Percentiles rank a stretch among this genome's conserved stretches.
Conservation (phyloP, 1,140 invertebrate species). For the Homarus americanus region DNA sequence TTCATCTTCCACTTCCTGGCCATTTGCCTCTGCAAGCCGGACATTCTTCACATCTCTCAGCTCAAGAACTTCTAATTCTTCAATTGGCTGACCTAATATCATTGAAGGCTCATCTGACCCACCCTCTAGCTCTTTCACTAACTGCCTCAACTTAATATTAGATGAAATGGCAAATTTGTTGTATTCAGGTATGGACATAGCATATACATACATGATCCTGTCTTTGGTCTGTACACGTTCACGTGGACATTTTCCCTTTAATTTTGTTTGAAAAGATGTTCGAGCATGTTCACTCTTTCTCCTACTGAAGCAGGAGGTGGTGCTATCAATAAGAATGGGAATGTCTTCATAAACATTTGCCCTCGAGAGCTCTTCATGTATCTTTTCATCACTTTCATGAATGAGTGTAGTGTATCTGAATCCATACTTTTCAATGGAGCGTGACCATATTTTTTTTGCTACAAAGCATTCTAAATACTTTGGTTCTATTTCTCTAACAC, state of each 20-base stretch:
- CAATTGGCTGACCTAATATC: slow-evolving; percentile 21
- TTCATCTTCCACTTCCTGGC: slow-evolving; percentile 37
- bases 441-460: slow-evolving; percentile 74
- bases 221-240: slow-evolving; percentile 75
- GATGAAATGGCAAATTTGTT: slow-evolving; percentile 74
- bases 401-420: slow-evolving; percentile 74
- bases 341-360: slow-evolving; percentile 68
- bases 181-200: slow-evolving; percentile 75
- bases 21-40: slow-evolving; percentile 18
- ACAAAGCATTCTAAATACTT: slow-evolving; percentile 74
- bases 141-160: slow-evolving; percentile 72
- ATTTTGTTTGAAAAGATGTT: slow-evolving; percentile 73
- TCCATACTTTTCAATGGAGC: slow-evolving; percentile 73
- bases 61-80: slow-evolving; percentile 45
- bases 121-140: slow-evolving; percentile 71
- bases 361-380: slow-evolving; percentile 70
- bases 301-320: slow-evolving; percentile 72
- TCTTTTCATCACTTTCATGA: slow-evolving; percentile 74
- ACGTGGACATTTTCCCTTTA: slow-evolving; percentile 73
- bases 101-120: slow-evolving; percentile 59
- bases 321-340: slow-evolving; percentile 71
- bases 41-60: slow-evolving; percentile 30
- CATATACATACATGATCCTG: slow-evolving; percentile 74
- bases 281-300: slow-evolving; percentile 74
- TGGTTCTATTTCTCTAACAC: slow-evolving; percentile 73